Evolutionary conservation across 2,797 vertebrate species (phyloP), one percentile per base, ranked within the genome.

Genomic region (Rhinella marina): DNA sequence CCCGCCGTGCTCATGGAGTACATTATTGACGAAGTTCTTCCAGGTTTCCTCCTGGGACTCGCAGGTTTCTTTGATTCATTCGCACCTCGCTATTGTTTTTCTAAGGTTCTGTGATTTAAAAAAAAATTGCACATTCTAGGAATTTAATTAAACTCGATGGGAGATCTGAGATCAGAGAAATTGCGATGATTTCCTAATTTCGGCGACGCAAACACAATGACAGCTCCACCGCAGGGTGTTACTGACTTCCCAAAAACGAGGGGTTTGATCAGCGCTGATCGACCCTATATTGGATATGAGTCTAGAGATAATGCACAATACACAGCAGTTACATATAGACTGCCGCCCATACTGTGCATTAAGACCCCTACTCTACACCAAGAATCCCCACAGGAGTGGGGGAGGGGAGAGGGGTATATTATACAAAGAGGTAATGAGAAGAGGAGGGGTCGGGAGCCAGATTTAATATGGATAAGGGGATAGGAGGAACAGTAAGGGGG

Each of bases 401-500:
- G 88, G 87, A 66, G 79, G 70, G 72, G 70, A 19, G 66, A 25
- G 68, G 68, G 78, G 84, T 76, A 88, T 88, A 85, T 85, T 85
- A 85, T 88, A 85, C 88, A 88, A 88, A 86, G 88, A 86, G 84
- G 84, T 88, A 88, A 88, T 88, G 87, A 85, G 83, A 57, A 41
- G 48, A 82, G 86, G 86, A 32, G 86, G 86, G 59, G 59, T 48
- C 12, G 21, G 70, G 19, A 81, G 70, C 27, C 68, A 81, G 87
- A 86, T 88, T 85, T 77, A 82, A 88, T 88, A 86, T 86, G 84
- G 83, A 88, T 88, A 72, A 88, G 82, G 87, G 73, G 82, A 59
- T 7, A 52, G 59, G 23, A 59, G 54, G 41, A 56, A 41, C 41
- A 64, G n/a, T 23, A 17, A 1, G 66, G 16, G 86, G 59, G 79